These are phyloP conservation scores for Aphyosemion australe DNA, from an alignment of 2,113 vertebrate genomes.

Conservation along the genomic window DNA sequence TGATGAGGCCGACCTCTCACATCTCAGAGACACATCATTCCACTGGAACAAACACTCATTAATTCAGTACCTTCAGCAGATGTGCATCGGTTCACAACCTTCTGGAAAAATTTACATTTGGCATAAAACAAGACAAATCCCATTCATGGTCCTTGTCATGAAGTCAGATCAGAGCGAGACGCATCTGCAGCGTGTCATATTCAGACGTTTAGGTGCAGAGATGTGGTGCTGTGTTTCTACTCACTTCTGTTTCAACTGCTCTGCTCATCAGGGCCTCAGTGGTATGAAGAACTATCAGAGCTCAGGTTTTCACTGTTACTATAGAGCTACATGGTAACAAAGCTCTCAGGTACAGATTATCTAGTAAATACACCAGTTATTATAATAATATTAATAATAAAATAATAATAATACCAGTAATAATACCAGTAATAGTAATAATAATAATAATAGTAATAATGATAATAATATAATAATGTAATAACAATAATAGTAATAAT, in stretches of 20 bases:
- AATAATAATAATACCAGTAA: too few species aligned
- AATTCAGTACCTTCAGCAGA: constrained; percentile 19
- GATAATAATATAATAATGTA: too few species aligned
- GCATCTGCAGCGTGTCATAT: constrained; percentile 79
- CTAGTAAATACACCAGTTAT: too few species aligned
- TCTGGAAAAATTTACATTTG: constrained; percentile 26
- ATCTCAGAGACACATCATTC: constrained; percentile 32
- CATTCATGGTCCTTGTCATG: constrained; percentile 78
- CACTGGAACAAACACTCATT: constrained; percentile 25
- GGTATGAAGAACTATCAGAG: too few species aligned
- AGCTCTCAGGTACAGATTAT: too few species aligned
- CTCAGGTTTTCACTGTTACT: too few species aligned
- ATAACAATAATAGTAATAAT: too few species aligned
- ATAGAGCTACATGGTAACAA: too few species aligned
- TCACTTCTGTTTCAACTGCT: constrained; percentile 49
- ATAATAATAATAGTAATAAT: too few species aligned
- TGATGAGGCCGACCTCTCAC: constrained; percentile 29
- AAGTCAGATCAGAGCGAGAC: constrained; percentile 54
- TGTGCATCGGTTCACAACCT: constrained; percentile 60
- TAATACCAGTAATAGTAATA: too few species aligned
- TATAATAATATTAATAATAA: too few species aligned
- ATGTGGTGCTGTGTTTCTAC: constrained; percentile 75
- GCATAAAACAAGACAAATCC: constrained; percentile 55
- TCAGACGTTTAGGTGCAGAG: constrained; percentile 78
- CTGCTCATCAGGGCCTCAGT: too few species aligned